Evolutionary conservation across 2,113 vertebrate species (phyloP).

Genomic region (Hippolais icterina): DNA sequence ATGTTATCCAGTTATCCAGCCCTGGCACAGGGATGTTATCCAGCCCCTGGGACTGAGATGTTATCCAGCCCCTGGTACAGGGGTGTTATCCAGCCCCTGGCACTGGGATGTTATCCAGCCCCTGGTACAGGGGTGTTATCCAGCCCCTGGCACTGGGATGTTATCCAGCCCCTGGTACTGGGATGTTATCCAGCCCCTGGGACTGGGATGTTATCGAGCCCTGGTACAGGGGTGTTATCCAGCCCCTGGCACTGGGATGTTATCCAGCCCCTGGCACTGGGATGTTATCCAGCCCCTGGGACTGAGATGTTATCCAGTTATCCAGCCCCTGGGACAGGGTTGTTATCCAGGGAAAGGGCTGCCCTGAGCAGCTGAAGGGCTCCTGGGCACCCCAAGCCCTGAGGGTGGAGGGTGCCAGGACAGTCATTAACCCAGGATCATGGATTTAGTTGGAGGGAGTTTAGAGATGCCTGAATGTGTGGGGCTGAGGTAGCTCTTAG

Average conservation of each 20-base stretch:
- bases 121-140: rapidly evolving
- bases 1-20: too few relatives aligned
- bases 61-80: neutral
- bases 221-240: rapidly evolving
- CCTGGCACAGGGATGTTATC: neutral
- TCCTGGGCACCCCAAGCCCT: neutral
- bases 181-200: rapidly evolving
- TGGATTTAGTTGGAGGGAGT: neutral
- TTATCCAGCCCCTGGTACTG: neutral
- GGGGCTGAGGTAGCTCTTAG: neutral
- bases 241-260: neutral
- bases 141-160: rapidly evolving
- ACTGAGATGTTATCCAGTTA: neutral
- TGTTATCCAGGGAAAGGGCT: neutral
- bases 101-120: neutral
- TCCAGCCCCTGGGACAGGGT: neutral
- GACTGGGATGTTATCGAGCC: too few relatives aligned
- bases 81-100: too few relatives aligned
- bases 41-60: neutral
- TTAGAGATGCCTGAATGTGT: neutral
- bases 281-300: rapidly evolving
- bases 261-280: neutral
- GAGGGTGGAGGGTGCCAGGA: neutral
- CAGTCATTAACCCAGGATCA: neutral
- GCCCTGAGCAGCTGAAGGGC: neutral